These are phyloP conservation scores for Caenorhabditis panamensis DNA, from an alignment of 2,888 invertebrate species.

Conservation along the genomic window DNA sequence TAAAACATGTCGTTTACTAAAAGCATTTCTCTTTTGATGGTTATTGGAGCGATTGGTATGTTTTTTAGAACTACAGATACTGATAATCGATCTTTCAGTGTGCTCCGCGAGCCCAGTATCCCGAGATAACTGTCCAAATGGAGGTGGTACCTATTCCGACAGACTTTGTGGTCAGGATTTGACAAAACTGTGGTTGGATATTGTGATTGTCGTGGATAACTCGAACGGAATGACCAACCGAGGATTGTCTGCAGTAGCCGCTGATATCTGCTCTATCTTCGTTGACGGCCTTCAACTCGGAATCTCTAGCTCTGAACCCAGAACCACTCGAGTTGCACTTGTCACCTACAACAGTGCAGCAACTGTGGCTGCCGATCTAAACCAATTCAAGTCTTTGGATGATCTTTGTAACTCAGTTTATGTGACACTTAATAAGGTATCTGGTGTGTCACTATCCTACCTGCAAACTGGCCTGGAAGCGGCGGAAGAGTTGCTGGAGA, in stretches of 20 bases:
- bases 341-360: not conserved
- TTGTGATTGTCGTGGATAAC: not conserved
- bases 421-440: not conserved
- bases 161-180: not conserved
- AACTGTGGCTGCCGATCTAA: slow-evolving; percentile 16
- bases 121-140: not conserved
- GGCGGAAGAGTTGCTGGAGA: slow-evolving; percentile 30
- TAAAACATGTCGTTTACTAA: no score
- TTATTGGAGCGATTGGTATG: no score
- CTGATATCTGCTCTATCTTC: slow-evolving; percentile 17
- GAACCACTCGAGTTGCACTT: not conserved
- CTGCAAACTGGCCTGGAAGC: slow-evolving; percentile 26
- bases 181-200: not conserved
- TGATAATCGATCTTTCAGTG: no score
- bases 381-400: slow-evolving; percentile 7
- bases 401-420: slow-evolving; percentile 4
- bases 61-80: no score
- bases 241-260: slow-evolving; percentile 22
- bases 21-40: no score
- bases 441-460: slow-evolving; percentile 6
- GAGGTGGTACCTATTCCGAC: not conserved
- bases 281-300: not conserved
- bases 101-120: not conserved
- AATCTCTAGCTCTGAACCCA: not conserved
- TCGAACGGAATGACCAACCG: slow-evolving; percentile 1